Percentiles rank a stretch among this genome's conserved stretches.
These are phyloP conservation scores for Steatocranus sp. DNA, from an alignment of 2,797 vertebrate genomes.

Conservation along the genomic window DNA sequence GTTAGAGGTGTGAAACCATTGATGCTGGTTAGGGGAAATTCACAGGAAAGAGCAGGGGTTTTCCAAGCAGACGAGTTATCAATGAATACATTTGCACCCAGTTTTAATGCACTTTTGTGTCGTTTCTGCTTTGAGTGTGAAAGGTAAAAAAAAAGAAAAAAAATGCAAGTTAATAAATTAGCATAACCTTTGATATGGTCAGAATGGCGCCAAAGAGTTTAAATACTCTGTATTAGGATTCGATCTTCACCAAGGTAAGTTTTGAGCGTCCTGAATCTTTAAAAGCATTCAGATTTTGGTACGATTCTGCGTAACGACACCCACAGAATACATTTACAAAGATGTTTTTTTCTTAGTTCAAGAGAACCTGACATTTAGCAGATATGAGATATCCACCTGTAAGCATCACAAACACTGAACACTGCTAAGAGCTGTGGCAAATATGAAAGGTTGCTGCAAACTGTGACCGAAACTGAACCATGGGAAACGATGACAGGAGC, in stretches of 20 bases:
- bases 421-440: background rate
- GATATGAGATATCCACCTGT: background rate
- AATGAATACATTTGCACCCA: background rate
- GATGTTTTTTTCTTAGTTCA: background rate
- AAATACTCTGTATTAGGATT: background rate
- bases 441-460: background rate
- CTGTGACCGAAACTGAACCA: background rate
- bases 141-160: background rate
- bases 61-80: slow-evolving; percentile 42
- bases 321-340: background rate
- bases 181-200: background rate
- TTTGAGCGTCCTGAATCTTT: background rate
- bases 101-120: background rate
- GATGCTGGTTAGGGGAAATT: slow-evolving; percentile 36
- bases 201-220: background rate
- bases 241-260: background rate
- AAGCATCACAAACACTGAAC: background rate
- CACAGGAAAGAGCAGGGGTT: slow-evolving; percentile 34
- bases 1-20: slow-evolving; percentile 66
- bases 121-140: background rate
- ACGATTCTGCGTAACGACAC: background rate
- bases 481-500: background rate
- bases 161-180: background rate
- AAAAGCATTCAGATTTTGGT: background rate
- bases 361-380: background rate